Base-by-base conservation (phyloP, 1,140 invertebrate genomes). In the Drosophila lacertosa region DNA sequence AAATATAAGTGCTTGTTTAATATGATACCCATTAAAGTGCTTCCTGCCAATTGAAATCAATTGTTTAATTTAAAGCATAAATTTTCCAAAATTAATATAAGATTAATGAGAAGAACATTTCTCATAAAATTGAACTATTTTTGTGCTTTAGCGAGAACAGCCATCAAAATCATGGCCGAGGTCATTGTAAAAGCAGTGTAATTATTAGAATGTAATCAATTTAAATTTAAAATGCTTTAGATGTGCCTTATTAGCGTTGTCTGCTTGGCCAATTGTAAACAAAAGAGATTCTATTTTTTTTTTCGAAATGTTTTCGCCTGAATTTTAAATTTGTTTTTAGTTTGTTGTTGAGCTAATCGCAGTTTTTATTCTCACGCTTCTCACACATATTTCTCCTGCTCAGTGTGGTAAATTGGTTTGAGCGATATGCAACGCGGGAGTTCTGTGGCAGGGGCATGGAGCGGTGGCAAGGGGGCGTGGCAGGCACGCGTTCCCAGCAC, bases 331-430 rank as follows among this genome's bases (percentile, higher is more conserved):
- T n/a, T 29, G 26, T 47, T 47, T 47, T 47, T 22, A 7, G 24
- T 29, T 26, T 48, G 13, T 29, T 48, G 42, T 44, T 44, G 11
- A 22, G 42, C 20, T n/a, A 44, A 44, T 44, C 22, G 24, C 24
- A 13, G 24, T 29, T 1, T 29, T 2, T 7, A 29, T 2, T 2
- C 20, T 5, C 11, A 45, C 18, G 40, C 15, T 15, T 22, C 16
- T 13, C 15, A 57, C 16, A 42, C 32, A 20, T 10, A 11, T 51
- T 26, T 24, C 35, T 10, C 11, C n/a, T n/a, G n/a, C n/a, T n/a
- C 37, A 47, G 10, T 35, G 33, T 32, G 42, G 67, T 77, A 79
- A 79, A 79, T 81, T 79, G 77, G 77, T 81, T 71, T 79, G 35
- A 54, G 35, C 35, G 35, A 54, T 54, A 40, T 54, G 35, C 35